A percentile compares a stretch with the other conserved stretches of the same genome.
Conservation (phyloP, 1,140 invertebrate species). For the Drosophila pandora region DNA sequence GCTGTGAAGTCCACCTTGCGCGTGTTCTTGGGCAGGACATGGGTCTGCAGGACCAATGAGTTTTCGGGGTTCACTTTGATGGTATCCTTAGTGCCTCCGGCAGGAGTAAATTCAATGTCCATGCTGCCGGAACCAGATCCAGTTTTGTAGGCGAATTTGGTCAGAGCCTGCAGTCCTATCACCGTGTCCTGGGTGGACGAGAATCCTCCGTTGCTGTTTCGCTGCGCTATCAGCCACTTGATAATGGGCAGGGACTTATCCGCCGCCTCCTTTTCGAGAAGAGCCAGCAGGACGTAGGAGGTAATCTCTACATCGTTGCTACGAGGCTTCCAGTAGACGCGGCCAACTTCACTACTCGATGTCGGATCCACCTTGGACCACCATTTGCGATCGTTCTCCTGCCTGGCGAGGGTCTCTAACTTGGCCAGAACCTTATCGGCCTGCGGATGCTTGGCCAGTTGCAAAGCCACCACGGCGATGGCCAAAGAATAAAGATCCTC, state of each 20-base stretch:
- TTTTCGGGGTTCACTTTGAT: conserved; percentile 83
- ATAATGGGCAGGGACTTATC: conserved; percentile 86
- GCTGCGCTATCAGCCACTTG: conserved; percentile 89
- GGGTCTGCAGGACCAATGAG: conserved; percentile 84
- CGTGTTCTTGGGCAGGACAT: conserved; percentile 68
- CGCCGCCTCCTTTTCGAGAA: conserved; percentile 86
- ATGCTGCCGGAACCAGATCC: conserved; percentile 65
- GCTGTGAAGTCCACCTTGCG: conserved; percentile 86
- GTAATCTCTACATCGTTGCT: conserved; percentile 91
- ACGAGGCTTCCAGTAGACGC: conserved; percentile 79
- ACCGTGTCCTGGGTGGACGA: conserved; percentile 89
- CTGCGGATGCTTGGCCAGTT: conserved; percentile 88
- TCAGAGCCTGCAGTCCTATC: conserved; percentile 87
- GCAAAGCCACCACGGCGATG: conserved; percentile 90
- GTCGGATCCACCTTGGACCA: conserved; percentile 60
- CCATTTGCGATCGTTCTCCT: conserved; percentile 70
- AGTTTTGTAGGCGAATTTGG: conserved; percentile 85
- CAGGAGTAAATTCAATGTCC: conserved; percentile 59
- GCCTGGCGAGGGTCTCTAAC: conserved; percentile 49
- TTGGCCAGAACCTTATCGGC: conserved; percentile 59
- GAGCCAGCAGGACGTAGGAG: conserved; percentile 88
- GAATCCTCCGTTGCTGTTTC: conserved; percentile 91
- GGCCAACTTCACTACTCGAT: neutral
- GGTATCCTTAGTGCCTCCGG: conserved; percentile 61
- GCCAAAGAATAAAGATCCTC: conserved; percentile 92